Evolutionary conservation across 2,797 vertebrate genomes (phyloP).

Genomic region (Sebastes trivittatus): DNA sequence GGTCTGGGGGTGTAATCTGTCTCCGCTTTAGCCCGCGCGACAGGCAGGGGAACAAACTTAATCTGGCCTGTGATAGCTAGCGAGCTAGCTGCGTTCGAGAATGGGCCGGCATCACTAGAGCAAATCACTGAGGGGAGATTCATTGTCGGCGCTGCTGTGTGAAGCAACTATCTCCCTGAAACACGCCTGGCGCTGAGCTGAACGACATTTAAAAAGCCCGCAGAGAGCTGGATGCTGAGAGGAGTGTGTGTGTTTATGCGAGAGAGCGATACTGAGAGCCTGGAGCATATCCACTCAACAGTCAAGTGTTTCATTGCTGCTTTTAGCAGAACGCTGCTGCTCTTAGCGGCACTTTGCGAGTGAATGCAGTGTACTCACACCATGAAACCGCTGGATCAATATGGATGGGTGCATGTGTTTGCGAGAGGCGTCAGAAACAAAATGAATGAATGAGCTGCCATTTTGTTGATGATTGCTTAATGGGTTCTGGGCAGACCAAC

Average conservation of each 20-base stretch:
- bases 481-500: constrained; percentile 17
- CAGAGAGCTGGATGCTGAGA: constrained; percentile 44
- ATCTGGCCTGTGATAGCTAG: constrained; percentile 21
- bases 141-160: constrained; percentile 37
- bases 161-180: constrained; percentile 62
- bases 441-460: constrained; percentile 29
- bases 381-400: not conserved
- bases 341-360: constrained; percentile 19
- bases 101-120: constrained; percentile 13
- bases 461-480: constrained; percentile 35
- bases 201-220: constrained; percentile 57
- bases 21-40: not conserved
- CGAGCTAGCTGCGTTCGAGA: not conserved
- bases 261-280: constrained; percentile 35
- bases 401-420: not conserved
- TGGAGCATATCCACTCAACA: constrained; percentile 48
- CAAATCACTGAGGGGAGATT: constrained; percentile 30
- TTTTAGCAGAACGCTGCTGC: constrained; percentile 43
- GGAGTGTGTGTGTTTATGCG: constrained; percentile 21
- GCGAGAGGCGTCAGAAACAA: not conserved
- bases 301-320: constrained; percentile 55
- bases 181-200: constrained; percentile 42
- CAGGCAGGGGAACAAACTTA: constrained; percentile 10
- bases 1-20: constrained; percentile 29
- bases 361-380: constrained; percentile 31